These are phyloP conservation scores for Tenthredo scrophulariae DNA, from an alignment of 2,888 invertebrate genomes.

Conservation along the genomic window DNA sequence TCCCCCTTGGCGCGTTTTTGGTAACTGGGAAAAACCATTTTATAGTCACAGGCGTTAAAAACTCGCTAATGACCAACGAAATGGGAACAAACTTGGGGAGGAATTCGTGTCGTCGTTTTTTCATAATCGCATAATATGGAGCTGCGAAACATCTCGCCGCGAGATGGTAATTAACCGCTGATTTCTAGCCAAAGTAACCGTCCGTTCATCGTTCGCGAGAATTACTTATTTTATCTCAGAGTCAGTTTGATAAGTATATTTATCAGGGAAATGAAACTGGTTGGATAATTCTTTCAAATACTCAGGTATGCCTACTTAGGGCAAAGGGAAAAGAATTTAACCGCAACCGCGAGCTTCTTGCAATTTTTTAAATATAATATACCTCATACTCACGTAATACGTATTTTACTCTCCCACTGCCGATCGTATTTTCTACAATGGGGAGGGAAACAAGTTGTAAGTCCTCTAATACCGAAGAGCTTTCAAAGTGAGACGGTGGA, in stretches of 20 bases:
- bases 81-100: constrained; percentile 30
- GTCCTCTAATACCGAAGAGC: constrained; percentile 38
- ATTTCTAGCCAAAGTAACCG: constrained; percentile 23
- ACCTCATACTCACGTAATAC: not conserved
- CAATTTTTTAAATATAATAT: not conserved
- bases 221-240: not conserved
- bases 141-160: constrained; percentile 9
- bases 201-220: not conserved
- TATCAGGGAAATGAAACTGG: constrained; percentile 15
- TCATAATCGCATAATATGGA: constrained; percentile 36
- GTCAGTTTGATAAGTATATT: constrained; percentile 7
- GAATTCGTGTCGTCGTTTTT: constrained; percentile 9
- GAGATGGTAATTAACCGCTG: constrained; percentile 29
- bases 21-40: not conserved
- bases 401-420: not conserved
- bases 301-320: not conserved
- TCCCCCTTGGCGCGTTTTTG: constrained; percentile 1
- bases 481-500: constrained; percentile 16
- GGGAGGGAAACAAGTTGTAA: constrained; percentile 22
- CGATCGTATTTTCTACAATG: constrained; percentile 36
- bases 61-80: constrained; percentile 40
- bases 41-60: constrained; percentile 41
- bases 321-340: constrained; percentile 7
- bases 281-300: not conserved
- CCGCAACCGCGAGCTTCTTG: not conserved